phyloP scores from a whole-genome alignment of 1,140 invertebrate genomes.

The Pentalonia nigronervosa region DNA sequence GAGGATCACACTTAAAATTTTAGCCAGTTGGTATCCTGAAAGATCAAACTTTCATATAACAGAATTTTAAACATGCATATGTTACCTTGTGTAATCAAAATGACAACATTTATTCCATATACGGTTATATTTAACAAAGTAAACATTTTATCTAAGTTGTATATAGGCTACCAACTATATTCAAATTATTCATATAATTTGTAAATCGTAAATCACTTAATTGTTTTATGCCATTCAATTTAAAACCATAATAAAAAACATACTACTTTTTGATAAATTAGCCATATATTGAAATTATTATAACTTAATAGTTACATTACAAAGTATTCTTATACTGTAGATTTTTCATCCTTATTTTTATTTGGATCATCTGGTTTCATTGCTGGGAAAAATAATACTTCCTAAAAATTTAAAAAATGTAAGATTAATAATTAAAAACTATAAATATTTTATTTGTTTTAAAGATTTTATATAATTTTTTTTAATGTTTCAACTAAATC shows the following conservation, averaged over 20 bases:
- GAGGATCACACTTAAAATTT: too few species aligned
- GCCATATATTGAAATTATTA: conserved; percentile 16
- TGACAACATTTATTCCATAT: too few species aligned
- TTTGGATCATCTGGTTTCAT: conserved; percentile 78
- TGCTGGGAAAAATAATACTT: conserved; percentile 83
- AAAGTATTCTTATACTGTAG: not conserved
- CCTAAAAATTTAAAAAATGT: conserved; percentile 67
- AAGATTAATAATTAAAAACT: not conserved
- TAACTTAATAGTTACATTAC: not conserved
- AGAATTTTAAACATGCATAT: not conserved
- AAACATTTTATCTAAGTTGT: too few species aligned
- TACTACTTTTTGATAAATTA: not conserved
- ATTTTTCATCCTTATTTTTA: conserved; percentile 59
- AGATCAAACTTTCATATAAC: not conserved
- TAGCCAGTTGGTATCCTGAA: too few species aligned
- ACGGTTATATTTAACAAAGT: too few species aligned
- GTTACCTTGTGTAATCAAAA: too few species aligned
- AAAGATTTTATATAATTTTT: not conserved
- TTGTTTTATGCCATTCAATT: not conserved
- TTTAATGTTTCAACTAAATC: not conserved
- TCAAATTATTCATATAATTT: too few species aligned
- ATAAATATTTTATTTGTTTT: not conserved
- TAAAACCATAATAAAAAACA: not conserved
- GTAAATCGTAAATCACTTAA: not conserved
- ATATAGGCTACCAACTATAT: too few species aligned